Conservation (phyloP, 2,113 vertebrate genomes). For the Myotis brandtii region DNA sequence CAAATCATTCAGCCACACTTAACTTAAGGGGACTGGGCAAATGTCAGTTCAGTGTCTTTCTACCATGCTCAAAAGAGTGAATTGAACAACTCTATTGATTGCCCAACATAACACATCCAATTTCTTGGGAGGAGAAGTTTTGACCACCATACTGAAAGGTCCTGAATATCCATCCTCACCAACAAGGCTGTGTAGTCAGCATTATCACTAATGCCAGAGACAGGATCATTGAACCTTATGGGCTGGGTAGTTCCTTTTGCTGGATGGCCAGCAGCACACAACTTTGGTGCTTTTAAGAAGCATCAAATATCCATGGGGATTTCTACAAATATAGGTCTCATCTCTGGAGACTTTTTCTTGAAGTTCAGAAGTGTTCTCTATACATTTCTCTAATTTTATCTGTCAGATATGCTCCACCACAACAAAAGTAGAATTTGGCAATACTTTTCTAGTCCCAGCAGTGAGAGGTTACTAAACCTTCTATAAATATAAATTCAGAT, state of each 20-base stretch:
- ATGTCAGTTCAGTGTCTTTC: neutral
- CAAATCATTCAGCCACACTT: neutral
- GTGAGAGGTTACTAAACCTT: neutral
- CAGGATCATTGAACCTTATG: neutral
- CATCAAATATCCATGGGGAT: neutral
- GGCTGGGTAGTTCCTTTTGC: neutral
- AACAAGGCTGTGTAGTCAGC: neutral
- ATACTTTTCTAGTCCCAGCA: neutral
- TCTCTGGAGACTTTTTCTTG: neutral
- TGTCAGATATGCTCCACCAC: neutral
- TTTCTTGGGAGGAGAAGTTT: neutral
- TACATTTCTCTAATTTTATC: neutral
- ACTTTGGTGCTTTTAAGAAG: neutral
- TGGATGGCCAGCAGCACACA: neutral
- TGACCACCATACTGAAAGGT: neutral
- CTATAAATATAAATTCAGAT: neutral
- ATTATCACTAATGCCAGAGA: neutral
- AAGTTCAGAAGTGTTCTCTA: neutral
- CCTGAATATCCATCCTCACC: neutral
- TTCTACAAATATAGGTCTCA: neutral
- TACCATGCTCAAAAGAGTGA: neutral
- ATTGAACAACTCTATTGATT: neutral
- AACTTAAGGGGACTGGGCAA: neutral
- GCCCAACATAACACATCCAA: neutral
- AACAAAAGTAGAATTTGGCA: constrained; percentile 26